Evolutionary conservation across 1,140 invertebrate genomes (phyloP).

Genomic region (Gyrodactylus bullatarudis): DNA sequence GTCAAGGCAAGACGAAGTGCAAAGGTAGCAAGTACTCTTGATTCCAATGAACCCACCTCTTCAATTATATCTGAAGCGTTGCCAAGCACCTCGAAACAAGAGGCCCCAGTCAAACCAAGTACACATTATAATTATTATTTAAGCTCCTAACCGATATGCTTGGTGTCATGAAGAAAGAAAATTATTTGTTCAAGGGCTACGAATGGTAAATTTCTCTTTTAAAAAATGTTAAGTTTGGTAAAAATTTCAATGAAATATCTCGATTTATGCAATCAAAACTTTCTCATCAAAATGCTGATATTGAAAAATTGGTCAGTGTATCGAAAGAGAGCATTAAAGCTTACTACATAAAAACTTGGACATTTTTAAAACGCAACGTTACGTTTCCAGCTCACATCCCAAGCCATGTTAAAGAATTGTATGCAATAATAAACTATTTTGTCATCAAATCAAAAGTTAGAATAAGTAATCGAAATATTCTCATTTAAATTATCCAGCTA

Average conservation of each 20-base stretch:
- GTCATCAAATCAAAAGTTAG: neutral
- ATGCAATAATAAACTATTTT: conserved; percentile 1
- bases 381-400: neutral
- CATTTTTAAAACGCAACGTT: neutral
- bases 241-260: conserved; percentile 3
- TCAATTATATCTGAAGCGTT: neutral
- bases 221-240: too few species aligned
- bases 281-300: neutral
- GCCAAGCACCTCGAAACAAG: neutral
- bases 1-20: neutral
- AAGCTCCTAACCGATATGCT: neutral
- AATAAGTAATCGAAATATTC: neutral
- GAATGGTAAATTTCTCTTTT: too few species aligned
- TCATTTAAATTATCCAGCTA: neutral
- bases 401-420: neutral
- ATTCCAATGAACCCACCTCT: neutral
- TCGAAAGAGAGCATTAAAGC: neutral
- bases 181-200: neutral
- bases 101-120: neutral
- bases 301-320: neutral
- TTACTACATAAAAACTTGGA: neutral
- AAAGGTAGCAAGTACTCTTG: neutral
- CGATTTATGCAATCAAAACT: neutral
- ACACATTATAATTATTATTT: neutral
- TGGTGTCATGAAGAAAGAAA: neutral